Evolutionary conservation across 2,113 vertebrate species (phyloP), one percentile per base, ranked within the genome.

Genomic region (Corythaeola cristata): DNA sequence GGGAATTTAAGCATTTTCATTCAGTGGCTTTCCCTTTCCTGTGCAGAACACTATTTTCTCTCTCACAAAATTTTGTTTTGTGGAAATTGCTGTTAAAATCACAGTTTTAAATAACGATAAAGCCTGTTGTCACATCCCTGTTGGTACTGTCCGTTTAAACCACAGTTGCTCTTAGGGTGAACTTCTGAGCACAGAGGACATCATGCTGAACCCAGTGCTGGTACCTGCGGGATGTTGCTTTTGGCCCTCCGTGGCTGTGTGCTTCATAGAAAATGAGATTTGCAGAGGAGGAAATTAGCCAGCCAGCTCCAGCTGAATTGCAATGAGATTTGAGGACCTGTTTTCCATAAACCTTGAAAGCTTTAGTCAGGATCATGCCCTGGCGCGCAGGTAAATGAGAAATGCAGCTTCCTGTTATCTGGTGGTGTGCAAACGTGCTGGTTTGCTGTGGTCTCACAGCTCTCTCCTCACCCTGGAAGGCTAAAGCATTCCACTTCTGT

Each of bases 251-350:
- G 20, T 28, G 33, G 14, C 72, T 39, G 23, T 9, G 55, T 11
- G 14, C 55, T 69, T 50, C 55, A 18, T 3, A 63, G 30, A 86
- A 90, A 94, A 88, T 59, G 44, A 90, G 64, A 74, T 88, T 86
- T 90, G 53, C 52, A 93, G 55, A 83, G 56, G 33, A 81, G 63
- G 75, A 95, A 94, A 93, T 86, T 32, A 88, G 75, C 30, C 88
- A 83, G 74, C 35, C 41, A 67, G 20, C 37, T 69, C 67, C 44
- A 69, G 45, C 0, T 86, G 88, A 95, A 86, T 55, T 60, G 20
- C 88, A 88, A 15, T 44, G 64, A 77, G 63, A 81, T 86, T 4
- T 67, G 59, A 96, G 79, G 68, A 56, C 12, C 20, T 74, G 21
- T 45, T 88, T 81, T 69, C 73, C 60, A 27, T 14, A 55, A 86